Base-by-base conservation (phyloP, 2,888 invertebrate genomes). In the Xanthia togata region DNA sequence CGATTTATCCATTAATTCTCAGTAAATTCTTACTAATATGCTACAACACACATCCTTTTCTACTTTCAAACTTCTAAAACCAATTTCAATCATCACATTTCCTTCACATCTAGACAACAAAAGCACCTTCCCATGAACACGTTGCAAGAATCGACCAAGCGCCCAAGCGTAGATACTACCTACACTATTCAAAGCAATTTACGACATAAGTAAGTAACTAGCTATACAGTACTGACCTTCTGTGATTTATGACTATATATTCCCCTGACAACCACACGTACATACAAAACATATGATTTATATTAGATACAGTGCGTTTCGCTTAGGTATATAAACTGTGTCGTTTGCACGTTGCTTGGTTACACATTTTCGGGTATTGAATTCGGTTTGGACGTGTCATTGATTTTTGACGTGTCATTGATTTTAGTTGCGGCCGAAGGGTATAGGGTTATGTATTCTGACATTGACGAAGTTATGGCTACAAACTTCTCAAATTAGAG, bases 231-330 rank as follows among this genome's bases (percentile, higher is more conserved):
- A 86, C 87, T 89, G 87, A 89, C 87, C 85, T 88, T 87, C 84
- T 87, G 91, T 91, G 92, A 90, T 91, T 90, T 92, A 90, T 90
- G 82, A 83, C 87, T 86, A 79, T 86, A 79, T 86, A 90, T 86
- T 80, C 79, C 89, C 88, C 82, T 88, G 82, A 87, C 86, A 84
- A 88, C 86, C 84, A 90, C 88, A 91, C 88, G 89, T 87, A 90
- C 74, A 84, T 90, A 89, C 82, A 89, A 76, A 88, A 91, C 89
- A 89, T 91, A 83, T 92, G 92, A 91, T 90, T 91, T 92, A 91
- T 91, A 86, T 83, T 88, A 85, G 86, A 80, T 83, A 84, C 87
- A 79, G 88, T 92, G 92, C 92, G 92, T 93, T 91, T 84, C 80
- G 71, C 79, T 80, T 85, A 70, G 80, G 59, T 85, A 83, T 90